These are phyloP conservation scores for Cettia cetti DNA, from an alignment of 2,113 vertebrate species.

Conservation along the genomic window DNA sequence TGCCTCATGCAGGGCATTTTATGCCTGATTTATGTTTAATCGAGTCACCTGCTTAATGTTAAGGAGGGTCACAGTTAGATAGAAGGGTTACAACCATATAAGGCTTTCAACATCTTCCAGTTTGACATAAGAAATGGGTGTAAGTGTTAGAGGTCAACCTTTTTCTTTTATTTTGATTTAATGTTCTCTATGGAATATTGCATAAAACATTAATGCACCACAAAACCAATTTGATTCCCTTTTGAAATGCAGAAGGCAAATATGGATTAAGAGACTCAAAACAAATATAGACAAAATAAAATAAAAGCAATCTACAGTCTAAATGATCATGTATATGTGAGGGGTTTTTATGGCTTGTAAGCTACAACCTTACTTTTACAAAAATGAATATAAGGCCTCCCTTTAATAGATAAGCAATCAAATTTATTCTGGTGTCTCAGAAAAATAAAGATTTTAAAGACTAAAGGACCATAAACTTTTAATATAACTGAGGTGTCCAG, in stretches of 20 bases:
- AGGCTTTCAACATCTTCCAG: constrained; percentile 65
- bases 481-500: not conserved
- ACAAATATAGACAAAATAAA: not conserved
- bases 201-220: constrained; percentile 56
- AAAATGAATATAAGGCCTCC: not conserved
- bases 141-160: constrained; percentile 53
- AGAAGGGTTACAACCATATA: constrained; percentile 65
- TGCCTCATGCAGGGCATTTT: constrained; percentile 77
- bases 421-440: not conserved
- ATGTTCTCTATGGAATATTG: constrained; percentile 66
- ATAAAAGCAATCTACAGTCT: not conserved
- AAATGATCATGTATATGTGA: not conserved
- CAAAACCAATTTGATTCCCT: constrained; percentile 53
- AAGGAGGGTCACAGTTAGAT: constrained; percentile 74
- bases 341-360: not conserved
- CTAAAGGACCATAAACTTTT: not conserved
- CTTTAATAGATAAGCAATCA: not conserved
- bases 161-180: constrained; percentile 69
- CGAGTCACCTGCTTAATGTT: constrained; percentile 80
- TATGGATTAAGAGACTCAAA: constrained; percentile 6
- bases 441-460: not conserved
- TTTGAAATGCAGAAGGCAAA: constrained; percentile 43
- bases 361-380: not conserved
- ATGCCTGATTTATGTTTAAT: constrained; percentile 82
- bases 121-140: constrained; percentile 63